Conservation (phyloP, 2,888 invertebrate genomes). For the Heteromyza rotundicornis region DNA sequence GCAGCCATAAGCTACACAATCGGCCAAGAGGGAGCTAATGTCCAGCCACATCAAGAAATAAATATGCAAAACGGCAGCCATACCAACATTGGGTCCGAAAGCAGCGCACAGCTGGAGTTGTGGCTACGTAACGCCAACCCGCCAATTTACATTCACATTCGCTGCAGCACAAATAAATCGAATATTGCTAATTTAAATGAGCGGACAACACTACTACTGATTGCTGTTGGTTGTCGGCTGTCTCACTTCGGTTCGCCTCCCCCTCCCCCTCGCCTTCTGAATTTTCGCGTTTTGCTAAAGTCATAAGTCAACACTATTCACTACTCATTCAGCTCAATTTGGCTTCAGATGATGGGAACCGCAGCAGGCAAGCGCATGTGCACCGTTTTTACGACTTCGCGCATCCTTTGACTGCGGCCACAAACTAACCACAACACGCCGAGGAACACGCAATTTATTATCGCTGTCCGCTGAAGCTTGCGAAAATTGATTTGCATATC, state of each 20-base stretch:
- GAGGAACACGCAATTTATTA: conserved; percentile 22
- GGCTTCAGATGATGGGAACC: conserved; percentile 9
- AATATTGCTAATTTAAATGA: conserved; percentile 52
- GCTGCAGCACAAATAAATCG: conserved; percentile 29
- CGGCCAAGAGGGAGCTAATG: background rate
- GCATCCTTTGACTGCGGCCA: conserved; percentile 11
- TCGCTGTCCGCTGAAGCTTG: conserved; percentile 25
- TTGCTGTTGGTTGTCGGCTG: background rate
- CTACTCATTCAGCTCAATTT: conserved; percentile 11
- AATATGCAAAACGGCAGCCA: conserved; percentile 10
- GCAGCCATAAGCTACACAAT: conserved; percentile 4
- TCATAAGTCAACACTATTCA: conserved; percentile 25
- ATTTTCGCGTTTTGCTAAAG: conserved; percentile 14
- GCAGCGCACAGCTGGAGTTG: conserved; percentile 30
- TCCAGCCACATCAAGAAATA: conserved; percentile 4
- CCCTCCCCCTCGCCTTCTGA: too few species aligned
- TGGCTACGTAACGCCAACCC: conserved; percentile 8
- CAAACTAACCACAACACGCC: background rate
- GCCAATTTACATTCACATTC: background rate
- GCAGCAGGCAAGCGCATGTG: conserved; percentile 1
- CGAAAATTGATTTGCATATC: conserved; percentile 53
- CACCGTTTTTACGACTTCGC: conserved; percentile 4
- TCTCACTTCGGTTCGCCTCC: background rate
- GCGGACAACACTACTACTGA: conserved; percentile 34
- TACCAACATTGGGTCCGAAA: background rate